Evolutionary conservation across 2,888 invertebrate species (phyloP), one percentile per base, ranked within the genome.

Genomic region (Halocaridina rubra): DNA sequence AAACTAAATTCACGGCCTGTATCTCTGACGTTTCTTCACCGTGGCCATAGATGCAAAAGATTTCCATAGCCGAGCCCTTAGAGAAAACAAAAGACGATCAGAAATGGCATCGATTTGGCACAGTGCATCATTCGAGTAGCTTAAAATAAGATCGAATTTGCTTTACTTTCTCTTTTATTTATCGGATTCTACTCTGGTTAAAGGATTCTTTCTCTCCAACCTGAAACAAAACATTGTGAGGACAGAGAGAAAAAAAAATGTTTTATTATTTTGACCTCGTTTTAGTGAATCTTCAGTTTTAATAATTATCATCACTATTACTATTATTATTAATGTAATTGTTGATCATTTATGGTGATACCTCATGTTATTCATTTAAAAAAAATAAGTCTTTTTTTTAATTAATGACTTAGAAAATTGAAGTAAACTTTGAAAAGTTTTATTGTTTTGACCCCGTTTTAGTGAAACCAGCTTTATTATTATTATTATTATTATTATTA

Each of bases 11-110:
- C 79, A 80, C 79, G 79, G 79, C 79, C 79, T 71, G 71, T 80
- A 19, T 80, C 79, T 80, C 53, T 80, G 79, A 80, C 79, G 79
- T 80, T 80, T 80, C 79, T 32, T 75, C 74, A 75, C 74, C 74
- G 74, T 75, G 46, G 46, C 19, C 46, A 33, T 72, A 39, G 30
- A 39, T 3, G 8, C 0, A 24, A 13, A 8, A 24, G 4, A 3
- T 24, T 33, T 3, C 10, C 13, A 30, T n/a, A 39, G 24, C 33
- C 72, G 33, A 8, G 19, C 39, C 72, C 24, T 33, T 19, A 71
- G 13, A 8, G 8, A 2, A 71, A 32, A 33, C 22, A 29, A 32
- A 71, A 33, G 22, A 10, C 24, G 22, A 61, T 2, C 27, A 13
- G 8, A 3, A 22, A 27, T 19, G 27, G 19, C 32, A 30, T 22